Conservation (phyloP, 1,140 invertebrate genomes). For the Drosophila littoralis region DNA sequence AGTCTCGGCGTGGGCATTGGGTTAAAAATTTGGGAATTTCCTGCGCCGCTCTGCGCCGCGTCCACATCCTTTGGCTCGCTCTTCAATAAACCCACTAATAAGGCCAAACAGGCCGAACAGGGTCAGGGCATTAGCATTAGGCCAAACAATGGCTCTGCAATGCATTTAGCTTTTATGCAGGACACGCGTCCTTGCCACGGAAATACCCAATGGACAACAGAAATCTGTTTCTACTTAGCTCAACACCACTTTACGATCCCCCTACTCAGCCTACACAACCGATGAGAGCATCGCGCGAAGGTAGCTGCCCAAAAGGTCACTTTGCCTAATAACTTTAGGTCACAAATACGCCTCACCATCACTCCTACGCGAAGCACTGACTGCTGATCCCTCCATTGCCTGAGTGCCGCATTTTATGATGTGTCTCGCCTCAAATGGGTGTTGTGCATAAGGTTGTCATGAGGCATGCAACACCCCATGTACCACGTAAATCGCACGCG, state of each 20-base stretch:
- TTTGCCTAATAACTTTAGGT: slow-evolving; percentile 81
- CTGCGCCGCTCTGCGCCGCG: slow-evolving; percentile 26
- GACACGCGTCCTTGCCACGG: slow-evolving; percentile 74
- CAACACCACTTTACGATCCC: slow-evolving; percentile 34
- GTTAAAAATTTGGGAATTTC: slow-evolving; percentile 70
- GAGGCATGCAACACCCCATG: slow-evolving; percentile 27
- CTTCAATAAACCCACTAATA: slow-evolving; percentile 75
- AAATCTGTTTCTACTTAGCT: slow-evolving; percentile 76
- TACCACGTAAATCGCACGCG: slow-evolving; percentile 6
- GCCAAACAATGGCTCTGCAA: slow-evolving; percentile 61
- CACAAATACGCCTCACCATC: slow-evolving; percentile 73
- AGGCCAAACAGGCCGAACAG: slow-evolving; percentile 69
- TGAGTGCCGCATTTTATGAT: slow-evolving; percentile 41
- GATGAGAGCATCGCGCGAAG: slow-evolving; percentile 25
- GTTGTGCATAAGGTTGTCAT: slow-evolving; percentile 46
- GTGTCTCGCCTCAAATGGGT: slow-evolving; percentile 28
- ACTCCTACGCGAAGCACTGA: slow-evolving; percentile 80
- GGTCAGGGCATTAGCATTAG: slow-evolving; percentile 73
- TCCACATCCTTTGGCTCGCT: slow-evolving; percentile 17
- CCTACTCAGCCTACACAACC: background rate
- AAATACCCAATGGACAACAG: slow-evolving; percentile 55
- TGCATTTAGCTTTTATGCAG: slow-evolving; percentile 72
- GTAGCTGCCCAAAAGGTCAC: slow-evolving; percentile 60
- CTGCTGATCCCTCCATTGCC: slow-evolving; percentile 53
- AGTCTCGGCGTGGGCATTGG: slow-evolving; percentile 57